Evolutionary conservation across 2,888 invertebrate genomes (phyloP), one percentile per base, ranked within the genome.

Genomic region (Drosophila neonasuta): DNA sequence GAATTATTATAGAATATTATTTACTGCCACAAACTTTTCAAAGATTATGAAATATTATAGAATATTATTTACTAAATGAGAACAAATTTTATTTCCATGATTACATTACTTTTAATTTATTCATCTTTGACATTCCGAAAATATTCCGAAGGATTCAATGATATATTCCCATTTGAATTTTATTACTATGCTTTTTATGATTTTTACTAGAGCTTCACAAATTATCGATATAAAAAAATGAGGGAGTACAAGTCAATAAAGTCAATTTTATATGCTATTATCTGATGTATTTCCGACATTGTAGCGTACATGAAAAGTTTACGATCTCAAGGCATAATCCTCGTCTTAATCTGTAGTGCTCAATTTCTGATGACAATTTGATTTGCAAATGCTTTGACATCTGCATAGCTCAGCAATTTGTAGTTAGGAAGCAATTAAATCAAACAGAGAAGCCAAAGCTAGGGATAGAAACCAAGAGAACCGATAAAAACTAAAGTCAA

Each of bases 341-440:
- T 7, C 7, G 8, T 42, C 32, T 49, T 58, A 64, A 52, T 59
- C 42, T 41, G 56, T 42, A 30, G 44, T 42, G 42, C 54, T 20
- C 42, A 49, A 71, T 72, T 57, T 50, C 52, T 50, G 51, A 56
- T 70, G 68, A 45, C 56, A 55, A 30, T 39, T 60, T 56, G 39
- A 42, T 34, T 17, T 32, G 56, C 66, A 39, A 39, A 11, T 45
- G 20, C n/a, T 39, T 32, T 44, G 55, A 46, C 46, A 59, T 51
- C 32, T 62, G 48, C 73, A 62, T 62, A 49, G 62, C 62, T 57
- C 62, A 49, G 64, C 56, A 68, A 50, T 54, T 57, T 29, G 44
- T 45, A 42, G 48, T 17, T 49, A 6, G 29, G 20, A 52, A 50
- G 77, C 74, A 77, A 74, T 74, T 74, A 77, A 77, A 46, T 39